Evolutionary conservation across 2,797 vertebrate species (phyloP).

Genomic region (Phaenicophaeus curvirostris): DNA sequence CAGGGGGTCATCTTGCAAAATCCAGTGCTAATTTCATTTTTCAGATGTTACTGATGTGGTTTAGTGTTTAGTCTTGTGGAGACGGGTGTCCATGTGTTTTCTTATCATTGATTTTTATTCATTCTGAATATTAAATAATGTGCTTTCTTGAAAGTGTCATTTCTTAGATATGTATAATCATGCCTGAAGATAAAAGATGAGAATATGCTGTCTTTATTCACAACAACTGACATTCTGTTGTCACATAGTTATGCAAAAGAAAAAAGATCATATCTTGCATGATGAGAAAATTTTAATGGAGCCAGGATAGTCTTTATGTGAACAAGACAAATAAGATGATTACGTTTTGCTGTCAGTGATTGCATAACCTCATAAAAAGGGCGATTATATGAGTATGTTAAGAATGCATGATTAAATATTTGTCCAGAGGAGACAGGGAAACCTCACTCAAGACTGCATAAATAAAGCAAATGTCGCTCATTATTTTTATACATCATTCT

Average conservation of each 20-base stretch:
- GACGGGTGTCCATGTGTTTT: neutral
- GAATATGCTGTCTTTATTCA: neutral
- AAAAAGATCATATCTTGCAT: neutral
- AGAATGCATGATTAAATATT: neutral
- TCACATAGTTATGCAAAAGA: neutral
- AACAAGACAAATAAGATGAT: neutral
- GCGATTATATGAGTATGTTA: neutral
- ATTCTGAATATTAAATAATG: neutral
- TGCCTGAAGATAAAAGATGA: neutral
- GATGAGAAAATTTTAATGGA: neutral
- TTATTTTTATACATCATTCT: neutral
- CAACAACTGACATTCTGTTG: neutral
- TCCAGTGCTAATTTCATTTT: slow-evolving; percentile 29
- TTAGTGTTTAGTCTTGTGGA: neutral
- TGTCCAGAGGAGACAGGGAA: neutral
- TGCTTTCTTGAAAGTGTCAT: neutral
- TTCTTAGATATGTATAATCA: neutral
- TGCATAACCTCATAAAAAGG: neutral
- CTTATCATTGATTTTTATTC: neutral
- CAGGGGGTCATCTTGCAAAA: slow-evolving; percentile 38
- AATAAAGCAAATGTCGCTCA: neutral
- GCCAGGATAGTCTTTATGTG: neutral
- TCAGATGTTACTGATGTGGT: neutral
- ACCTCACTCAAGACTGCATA: neutral
- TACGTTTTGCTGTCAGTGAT: neutral